A percentile compares a stretch with the other conserved stretches of the same genome.
Evolutionary conservation across 2,113 vertebrate species (phyloP).

Genomic region (Poeciliopsis occidentalis): DNA sequence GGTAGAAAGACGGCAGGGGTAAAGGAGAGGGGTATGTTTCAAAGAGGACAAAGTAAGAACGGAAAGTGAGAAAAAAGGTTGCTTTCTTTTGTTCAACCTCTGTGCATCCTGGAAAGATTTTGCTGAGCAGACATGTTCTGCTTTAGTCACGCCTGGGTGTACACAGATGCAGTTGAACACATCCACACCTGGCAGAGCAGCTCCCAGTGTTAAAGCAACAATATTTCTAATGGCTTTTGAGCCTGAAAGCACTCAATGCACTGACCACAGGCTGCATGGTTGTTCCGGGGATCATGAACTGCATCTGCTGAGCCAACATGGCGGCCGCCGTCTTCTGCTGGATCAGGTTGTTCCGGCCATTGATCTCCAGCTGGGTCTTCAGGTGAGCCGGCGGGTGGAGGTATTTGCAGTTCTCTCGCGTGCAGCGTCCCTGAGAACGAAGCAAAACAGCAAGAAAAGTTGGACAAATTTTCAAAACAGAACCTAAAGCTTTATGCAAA

Average conservation of each 20-base stretch:
- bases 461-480: background rate
- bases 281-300: constrained; percentile 98
- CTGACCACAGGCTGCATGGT: constrained; percentile 95
- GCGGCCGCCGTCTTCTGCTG: constrained; percentile 99
- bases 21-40: constrained; percentile 1
- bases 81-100: constrained; percentile 34
- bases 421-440: constrained; percentile 89
- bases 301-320: constrained; percentile 99
- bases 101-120: constrained; percentile 22
- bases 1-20: constrained; percentile 8
- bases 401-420: constrained; percentile 99
- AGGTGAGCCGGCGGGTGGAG: constrained; percentile 98
- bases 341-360: constrained; percentile 98
- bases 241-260: constrained; percentile 21
- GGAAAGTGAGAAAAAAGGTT: constrained; percentile 22
- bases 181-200: constrained; percentile 51
- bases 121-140: constrained; percentile 52
- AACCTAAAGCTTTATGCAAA: no score
- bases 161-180: constrained; percentile 47
- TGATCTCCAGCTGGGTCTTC: constrained; percentile 99
- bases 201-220: background rate
- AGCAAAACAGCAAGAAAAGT: no score
- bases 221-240: background rate
- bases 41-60: constrained; percentile 1
- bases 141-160: constrained; percentile 23